Base-by-base conservation (phyloP, 2,113 vertebrate genomes). In the Ptilonorhynchus violaceus region DNA sequence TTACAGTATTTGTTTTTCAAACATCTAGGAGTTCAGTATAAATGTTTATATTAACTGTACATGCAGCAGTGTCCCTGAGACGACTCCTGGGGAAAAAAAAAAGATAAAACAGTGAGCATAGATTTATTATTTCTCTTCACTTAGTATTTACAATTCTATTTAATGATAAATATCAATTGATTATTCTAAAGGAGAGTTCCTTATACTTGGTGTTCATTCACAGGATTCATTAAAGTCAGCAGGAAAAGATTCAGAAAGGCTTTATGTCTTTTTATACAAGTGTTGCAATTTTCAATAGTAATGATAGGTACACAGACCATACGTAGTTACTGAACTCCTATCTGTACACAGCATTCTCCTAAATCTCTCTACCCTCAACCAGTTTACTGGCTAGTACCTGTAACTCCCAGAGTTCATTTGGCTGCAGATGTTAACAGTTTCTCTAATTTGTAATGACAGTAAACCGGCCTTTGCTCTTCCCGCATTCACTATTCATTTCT, bases 391-490 rank as follows among this genome's bases (percentile, higher is more conserved):
- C 82, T 87, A 97, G 82, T 97, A 98, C 98, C 98, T 98, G 95
- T 67, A 97, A 97, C 92, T 98, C 97, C 96, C 96, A 95, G 81
- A 94, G 95, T 97, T 97, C 96, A 95, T 79, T 88, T 95, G 93
- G 81, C 96, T 97, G 96, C 84, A 96, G 96, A 97, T 97, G 85
- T 98, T 97, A 98, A 98, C 97, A 98, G 98, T 98, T 98, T 98
- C 97, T 97, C 88, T 96, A 97, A 97, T 97, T 97, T 98, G 94
- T 96, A 97, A 98, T 98, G 97, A 97, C 97, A 96, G 96, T 98
- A 98, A 98, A 98, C 98, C 98, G 98, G 97, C 98, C 98, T 98
- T 98, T 98, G 97, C 97, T 98, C 96, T 98, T 97, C 91, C 86
- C 82, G 96, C 96, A 98, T 97, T 98, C 98, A 98, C 98, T 97